phyloP scores from a whole-genome alignment of 30 jellyfish, hydroid and myxozoan species.

The Cassiopea andromeda region DNA sequence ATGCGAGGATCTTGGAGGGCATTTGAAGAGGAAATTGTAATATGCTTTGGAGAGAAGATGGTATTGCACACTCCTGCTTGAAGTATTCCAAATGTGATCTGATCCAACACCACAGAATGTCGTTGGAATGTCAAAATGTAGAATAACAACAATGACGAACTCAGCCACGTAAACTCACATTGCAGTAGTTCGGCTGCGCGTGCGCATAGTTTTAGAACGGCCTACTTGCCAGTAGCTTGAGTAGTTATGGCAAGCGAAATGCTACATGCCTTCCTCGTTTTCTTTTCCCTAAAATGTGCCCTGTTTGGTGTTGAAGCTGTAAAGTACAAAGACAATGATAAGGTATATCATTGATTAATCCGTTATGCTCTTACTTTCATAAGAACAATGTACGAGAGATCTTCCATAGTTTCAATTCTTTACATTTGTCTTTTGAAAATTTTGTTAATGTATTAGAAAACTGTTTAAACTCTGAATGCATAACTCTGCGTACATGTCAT shows the following conservation, averaged over 20 bases:
- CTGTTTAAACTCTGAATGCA: too few species aligned
- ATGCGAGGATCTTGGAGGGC: too few species aligned
- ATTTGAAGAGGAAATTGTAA: too few species aligned
- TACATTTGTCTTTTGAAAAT: too few species aligned
- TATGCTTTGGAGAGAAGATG: too few species aligned
- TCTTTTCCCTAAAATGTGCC: not conserved
- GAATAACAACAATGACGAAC: not conserved
- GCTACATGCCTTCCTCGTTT: not conserved
- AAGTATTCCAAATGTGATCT: not conserved
- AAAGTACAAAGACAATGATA: conserved; percentile 19
- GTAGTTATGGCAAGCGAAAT: not conserved
- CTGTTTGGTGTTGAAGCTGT: conserved; percentile 7
- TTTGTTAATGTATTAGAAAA: too few species aligned
- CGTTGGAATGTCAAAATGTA: not conserved
- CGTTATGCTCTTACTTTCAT: too few species aligned
- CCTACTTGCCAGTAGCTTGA: not conserved
- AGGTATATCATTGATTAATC: conserved; percentile 3
- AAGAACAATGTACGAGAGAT: too few species aligned
- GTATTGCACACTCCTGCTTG: too few species aligned
- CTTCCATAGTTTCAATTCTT: too few species aligned
- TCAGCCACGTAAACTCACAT: not conserved
- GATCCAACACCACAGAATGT: not conserved
- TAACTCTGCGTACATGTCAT: too few species aligned
- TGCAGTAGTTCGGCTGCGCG: not conserved
- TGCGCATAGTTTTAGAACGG: not conserved